A percentile compares a stretch with the other conserved stretches of the same genome.
phyloP scores from a whole-genome alignment of 1,140 invertebrate species.

The Diuraphis noxia region DNA sequence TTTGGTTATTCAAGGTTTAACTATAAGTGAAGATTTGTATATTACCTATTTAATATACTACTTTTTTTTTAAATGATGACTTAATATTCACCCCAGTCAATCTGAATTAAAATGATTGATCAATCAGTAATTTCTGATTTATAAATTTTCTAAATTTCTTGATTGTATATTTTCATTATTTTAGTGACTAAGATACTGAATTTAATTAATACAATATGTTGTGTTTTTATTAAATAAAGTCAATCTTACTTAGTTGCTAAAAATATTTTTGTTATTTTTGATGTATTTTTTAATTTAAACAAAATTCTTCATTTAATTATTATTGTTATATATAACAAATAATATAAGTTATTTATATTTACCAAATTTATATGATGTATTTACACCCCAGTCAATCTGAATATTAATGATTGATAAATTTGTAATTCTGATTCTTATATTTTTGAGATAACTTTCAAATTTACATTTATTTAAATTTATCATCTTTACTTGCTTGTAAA shows the following conservation, averaged over 20 bases:
- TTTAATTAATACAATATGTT: no score
- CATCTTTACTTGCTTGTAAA: no score
- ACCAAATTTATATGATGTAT: not conserved
- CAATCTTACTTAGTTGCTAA: not conserved
- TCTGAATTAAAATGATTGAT: slow-evolving; percentile 31
- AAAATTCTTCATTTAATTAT: no score
- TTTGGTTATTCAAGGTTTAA: not conserved
- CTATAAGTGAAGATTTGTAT: not conserved
- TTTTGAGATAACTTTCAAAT: not conserved
- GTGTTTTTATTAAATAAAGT: no score
- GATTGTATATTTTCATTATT: no score
- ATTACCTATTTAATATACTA: not conserved
- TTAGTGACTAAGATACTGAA: no score
- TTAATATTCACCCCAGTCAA: slow-evolving; percentile 42
- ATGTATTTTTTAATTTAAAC: no score
- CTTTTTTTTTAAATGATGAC: not conserved
- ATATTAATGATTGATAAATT: slow-evolving; percentile 1
- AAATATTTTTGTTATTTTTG: not conserved
- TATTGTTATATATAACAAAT: no score
- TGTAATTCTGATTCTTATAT: not conserved
- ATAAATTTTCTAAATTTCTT: not conserved
- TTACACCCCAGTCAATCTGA: slow-evolving; percentile 16
- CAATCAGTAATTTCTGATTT: not conserved
- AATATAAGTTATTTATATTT: not conserved
- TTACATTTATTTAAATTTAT: no score